Evolutionary conservation across 2,797 vertebrate species (phyloP).

Genomic region (Melanotaenia trifasciata): DNA sequence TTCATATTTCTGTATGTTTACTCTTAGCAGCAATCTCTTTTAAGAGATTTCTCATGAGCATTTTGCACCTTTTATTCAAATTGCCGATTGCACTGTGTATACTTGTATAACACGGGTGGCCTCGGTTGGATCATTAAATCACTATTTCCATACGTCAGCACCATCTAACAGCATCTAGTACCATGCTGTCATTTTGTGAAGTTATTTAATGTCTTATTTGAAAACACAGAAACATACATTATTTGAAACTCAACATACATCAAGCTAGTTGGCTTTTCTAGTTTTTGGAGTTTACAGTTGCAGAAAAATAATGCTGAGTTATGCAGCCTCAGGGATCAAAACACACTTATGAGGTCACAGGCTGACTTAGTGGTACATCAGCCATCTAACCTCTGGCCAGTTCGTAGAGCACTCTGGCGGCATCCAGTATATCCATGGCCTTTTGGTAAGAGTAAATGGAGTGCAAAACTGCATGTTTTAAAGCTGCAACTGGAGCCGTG

Average conservation of each 20-base stretch:
- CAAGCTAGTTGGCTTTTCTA: not conserved
- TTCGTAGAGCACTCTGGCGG: constrained; percentile 45
- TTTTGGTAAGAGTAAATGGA: constrained; percentile 66
- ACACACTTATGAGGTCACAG: constrained; percentile 48
- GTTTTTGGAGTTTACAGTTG: not conserved
- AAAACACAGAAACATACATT: not conserved
- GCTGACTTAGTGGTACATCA: constrained; percentile 44
- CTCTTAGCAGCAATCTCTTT: constrained; percentile 4
- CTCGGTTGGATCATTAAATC: constrained; percentile 1
- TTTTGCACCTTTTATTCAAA: constrained; percentile 25
- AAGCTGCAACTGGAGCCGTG: constrained; percentile 63
- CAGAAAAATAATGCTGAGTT: constrained; percentile 22
- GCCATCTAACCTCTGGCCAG: constrained; percentile 46
- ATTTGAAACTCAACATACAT: not conserved
- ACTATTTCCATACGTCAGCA: not conserved
- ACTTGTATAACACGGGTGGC: constrained; percentile 10
- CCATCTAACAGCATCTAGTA: not conserved
- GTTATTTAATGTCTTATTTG: not conserved
- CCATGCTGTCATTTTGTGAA: not conserved
- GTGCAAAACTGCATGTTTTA: constrained; percentile 66
- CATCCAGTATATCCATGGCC: constrained; percentile 51
- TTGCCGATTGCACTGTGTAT: not conserved
- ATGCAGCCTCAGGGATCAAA: constrained; percentile 20
- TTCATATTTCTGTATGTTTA: constrained; percentile 55
- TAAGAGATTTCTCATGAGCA: not conserved